phyloP scores from a whole-genome alignment of 2,113 vertebrate genomes.

The Hydrolagus affinis region DNA sequence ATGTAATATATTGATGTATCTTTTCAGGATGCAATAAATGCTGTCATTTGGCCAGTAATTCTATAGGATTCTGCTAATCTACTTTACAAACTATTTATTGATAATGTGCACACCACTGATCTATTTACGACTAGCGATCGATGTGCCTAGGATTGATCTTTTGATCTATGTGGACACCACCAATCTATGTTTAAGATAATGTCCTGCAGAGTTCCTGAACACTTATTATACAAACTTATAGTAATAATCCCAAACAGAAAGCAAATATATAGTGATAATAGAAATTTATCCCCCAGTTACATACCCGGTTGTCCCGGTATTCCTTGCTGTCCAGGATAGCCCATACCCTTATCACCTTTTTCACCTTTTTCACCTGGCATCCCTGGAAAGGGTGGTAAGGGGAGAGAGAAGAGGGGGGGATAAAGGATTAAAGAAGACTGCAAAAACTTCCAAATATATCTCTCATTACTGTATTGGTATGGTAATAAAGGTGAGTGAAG shows the following conservation, averaged over 20 bases:
- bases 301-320: constrained; percentile 76
- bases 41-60: not conserved
- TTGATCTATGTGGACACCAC: too few species aligned
- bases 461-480: not conserved
- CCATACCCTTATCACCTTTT: constrained; percentile 72
- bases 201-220: not conserved
- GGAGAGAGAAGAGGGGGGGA: too few species aligned
- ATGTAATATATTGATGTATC: not conserved
- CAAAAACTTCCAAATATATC: not conserved
- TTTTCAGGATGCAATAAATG: not conserved
- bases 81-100: too few species aligned
- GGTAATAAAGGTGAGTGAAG: too few species aligned
- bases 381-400: constrained; percentile 57
- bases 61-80: too few species aligned
- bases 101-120: too few species aligned
- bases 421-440: too few species aligned
- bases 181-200: too few species aligned
- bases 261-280: too few species aligned
- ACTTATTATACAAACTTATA: not conserved
- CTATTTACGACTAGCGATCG: too few species aligned
- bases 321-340: constrained; percentile 67
- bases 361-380: constrained; percentile 70
- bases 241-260: not conserved
- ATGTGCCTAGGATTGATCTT: too few species aligned
- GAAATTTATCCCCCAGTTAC: too few species aligned